These are phyloP conservation scores for Diarsia rubi DNA, from an alignment of 2,888 invertebrate genomes.

Conservation along the genomic window DNA sequence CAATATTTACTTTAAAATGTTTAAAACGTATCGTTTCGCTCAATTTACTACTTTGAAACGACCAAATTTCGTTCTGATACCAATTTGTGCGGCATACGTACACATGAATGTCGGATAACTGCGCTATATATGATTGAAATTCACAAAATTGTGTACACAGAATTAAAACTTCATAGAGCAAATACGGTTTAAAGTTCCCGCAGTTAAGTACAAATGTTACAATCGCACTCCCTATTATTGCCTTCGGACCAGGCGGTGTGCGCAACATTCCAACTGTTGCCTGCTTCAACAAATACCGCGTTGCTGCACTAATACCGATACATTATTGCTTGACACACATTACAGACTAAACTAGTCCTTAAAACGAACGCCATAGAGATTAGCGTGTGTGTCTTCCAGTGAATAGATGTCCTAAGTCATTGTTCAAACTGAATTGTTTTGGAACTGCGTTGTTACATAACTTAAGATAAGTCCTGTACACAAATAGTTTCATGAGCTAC, in stretches of 20 bases:
- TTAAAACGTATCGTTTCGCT: constrained; percentile 45
- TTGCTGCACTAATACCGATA: constrained; percentile 63
- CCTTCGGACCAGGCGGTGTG: constrained; percentile 60
- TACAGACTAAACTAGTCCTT: constrained; percentile 50
- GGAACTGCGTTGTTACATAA: constrained; percentile 65
- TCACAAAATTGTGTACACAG: constrained; percentile 23
- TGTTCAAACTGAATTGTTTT: constrained; percentile 70
- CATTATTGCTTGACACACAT: constrained; percentile 51
- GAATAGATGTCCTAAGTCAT: constrained; percentile 65
- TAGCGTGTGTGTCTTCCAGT: constrained; percentile 45
- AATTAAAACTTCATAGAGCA: constrained; percentile 55
- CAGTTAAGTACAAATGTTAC: constrained; percentile 69
- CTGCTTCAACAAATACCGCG: constrained; percentile 65
- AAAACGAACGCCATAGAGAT: constrained; percentile 44
- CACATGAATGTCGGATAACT: constrained; percentile 15
- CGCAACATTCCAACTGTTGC: constrained; percentile 68
- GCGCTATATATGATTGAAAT: constrained; percentile 36
- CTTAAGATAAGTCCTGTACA: constrained; percentile 65
- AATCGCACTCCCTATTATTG: constrained; percentile 67
- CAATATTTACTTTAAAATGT: constrained; percentile 63
- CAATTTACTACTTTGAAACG: constrained; percentile 60
- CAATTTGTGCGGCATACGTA: constrained; percentile 40
- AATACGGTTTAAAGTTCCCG: constrained; percentile 56
- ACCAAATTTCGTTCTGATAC: constrained; percentile 48
- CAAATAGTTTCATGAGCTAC: constrained; percentile 66